A percentile compares a stretch with the other conserved stretches of the same genome.
These are phyloP conservation scores for Luperina testacea DNA, from an alignment of 2,888 invertebrate genomes.

Conservation along the genomic window DNA sequence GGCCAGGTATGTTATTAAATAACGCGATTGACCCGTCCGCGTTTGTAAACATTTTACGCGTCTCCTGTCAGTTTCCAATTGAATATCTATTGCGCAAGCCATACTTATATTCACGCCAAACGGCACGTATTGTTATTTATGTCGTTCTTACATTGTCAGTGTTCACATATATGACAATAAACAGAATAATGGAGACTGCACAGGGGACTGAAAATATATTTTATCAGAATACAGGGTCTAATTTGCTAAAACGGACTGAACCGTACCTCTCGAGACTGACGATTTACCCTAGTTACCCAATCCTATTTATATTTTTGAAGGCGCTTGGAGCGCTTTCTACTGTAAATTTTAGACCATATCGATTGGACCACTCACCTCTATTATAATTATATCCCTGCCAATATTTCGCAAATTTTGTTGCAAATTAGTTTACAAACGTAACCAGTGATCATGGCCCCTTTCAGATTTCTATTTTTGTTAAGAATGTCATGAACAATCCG, in stretches of 20 bases:
- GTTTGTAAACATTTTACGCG: conserved; percentile 33
- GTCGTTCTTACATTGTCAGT: conserved; percentile 25
- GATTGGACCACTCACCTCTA: conserved; percentile 57
- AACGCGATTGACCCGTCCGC: conserved; percentile 38
- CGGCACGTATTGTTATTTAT: conserved; percentile 6
- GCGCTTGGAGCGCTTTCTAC: conserved; percentile 50
- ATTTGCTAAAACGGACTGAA: conserved; percentile 65
- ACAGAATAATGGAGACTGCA: conserved; percentile 16
- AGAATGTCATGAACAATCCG: not conserved
- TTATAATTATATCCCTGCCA: conserved; percentile 54
- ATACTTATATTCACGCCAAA: not conserved
- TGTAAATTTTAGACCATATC: conserved; percentile 61
- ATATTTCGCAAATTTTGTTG: conserved; percentile 62
- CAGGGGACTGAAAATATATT: conserved; percentile 32
- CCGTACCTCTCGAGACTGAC: conserved; percentile 80
- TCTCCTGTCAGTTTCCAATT: conserved; percentile 23
- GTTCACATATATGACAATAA: conserved; percentile 20
- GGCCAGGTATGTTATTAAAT: conserved; percentile 6
- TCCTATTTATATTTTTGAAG: conserved; percentile 64
- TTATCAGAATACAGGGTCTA: conserved; percentile 62
- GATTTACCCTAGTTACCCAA: conserved; percentile 74
- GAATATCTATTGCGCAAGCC: not conserved
- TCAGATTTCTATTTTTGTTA: conserved; percentile 37
- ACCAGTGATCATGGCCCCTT: conserved; percentile 47
- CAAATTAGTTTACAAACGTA: conserved; percentile 37